phyloP scores from a whole-genome alignment of 2,888 invertebrate species.

The Apamea crenata region DNA sequence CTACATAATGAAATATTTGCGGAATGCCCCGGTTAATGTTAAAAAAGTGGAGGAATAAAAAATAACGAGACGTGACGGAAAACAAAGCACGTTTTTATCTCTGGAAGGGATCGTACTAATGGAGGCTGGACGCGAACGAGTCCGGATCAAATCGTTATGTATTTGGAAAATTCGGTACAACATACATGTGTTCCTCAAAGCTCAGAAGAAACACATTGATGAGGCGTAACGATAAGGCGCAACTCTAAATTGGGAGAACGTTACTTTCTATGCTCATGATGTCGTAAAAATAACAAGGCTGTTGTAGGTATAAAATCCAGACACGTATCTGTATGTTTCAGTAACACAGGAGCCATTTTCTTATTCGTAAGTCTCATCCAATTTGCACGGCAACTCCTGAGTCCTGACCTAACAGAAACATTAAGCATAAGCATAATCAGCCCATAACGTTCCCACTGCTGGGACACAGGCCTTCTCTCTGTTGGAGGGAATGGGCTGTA shows the following conservation, averaged over 20 bases:
- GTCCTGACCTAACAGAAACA: neutral
- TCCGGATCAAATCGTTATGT: conserved; percentile 73
- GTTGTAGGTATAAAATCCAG: neutral
- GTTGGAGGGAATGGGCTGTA: too few relatives aligned
- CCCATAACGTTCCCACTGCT: too few relatives aligned
- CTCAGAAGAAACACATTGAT: conserved; percentile 36
- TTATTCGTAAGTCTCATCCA: neutral
- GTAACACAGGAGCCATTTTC: neutral
- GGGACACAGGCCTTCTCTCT: too few relatives aligned
- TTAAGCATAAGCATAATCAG: neutral
- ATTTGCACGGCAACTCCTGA: neutral
- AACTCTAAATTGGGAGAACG: conserved; percentile 25
- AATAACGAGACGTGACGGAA: conserved; percentile 86
- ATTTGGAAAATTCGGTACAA: conserved; percentile 64
- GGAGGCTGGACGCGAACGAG: conserved; percentile 77
- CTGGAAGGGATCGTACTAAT: conserved; percentile 84
- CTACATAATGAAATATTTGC: conserved; percentile 84
- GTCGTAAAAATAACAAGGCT: conserved; percentile 28
- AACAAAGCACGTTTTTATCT: conserved; percentile 88
- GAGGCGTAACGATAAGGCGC: conserved; percentile 20
- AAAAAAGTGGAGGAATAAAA: conserved; percentile 82
- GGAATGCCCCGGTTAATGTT: conserved; percentile 81
- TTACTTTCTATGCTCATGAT: conserved; percentile 38
- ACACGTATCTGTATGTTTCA: neutral
- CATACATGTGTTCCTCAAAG: conserved; percentile 22